Conservation (phyloP, 2,797 vertebrate species). For the Parauchenoglanis ngamensis region DNA sequence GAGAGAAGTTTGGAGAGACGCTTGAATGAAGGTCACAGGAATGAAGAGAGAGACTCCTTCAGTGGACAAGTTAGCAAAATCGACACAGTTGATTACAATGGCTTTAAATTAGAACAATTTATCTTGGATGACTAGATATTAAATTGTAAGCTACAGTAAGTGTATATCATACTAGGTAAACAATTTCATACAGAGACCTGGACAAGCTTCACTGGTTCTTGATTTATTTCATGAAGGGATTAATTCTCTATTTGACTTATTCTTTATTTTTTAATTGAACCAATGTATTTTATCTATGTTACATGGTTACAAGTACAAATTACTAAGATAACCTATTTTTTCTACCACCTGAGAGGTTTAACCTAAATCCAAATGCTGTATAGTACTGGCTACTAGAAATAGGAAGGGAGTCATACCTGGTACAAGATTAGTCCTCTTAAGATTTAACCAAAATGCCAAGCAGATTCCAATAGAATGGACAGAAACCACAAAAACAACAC, state of each 20-base stretch:
- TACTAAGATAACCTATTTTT: constrained; percentile 8
- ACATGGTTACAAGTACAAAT: neutral
- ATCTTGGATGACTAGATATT: neutral
- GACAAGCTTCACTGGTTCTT: neutral
- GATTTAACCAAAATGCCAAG: constrained; percentile 40
- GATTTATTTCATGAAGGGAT: neutral
- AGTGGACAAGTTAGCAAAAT: neutral
- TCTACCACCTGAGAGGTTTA: constrained; percentile 25
- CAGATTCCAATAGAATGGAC: neutral
- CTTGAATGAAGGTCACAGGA: neutral
- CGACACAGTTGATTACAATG: neutral
- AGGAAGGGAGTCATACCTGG: constrained; percentile 42
- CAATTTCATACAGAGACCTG: neutral
- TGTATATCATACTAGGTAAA: constrained; percentile 5
- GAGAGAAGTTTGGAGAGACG: neutral
- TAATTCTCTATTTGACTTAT: constrained; percentile 3
- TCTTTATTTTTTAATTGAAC: constrained; percentile 7
- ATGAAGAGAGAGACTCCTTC: neutral
- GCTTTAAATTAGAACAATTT: neutral
- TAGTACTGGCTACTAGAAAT: constrained; percentile 42
- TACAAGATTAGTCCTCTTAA: constrained; percentile 44
- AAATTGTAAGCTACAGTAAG: neutral
- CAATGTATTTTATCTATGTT: neutral
- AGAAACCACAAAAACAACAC: constrained; percentile 42
- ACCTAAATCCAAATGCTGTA: constrained; percentile 33